Evolutionary conservation across 2,113 vertebrate species (phyloP).

Genomic region (rat (Rattus norvegicus)): DNA sequence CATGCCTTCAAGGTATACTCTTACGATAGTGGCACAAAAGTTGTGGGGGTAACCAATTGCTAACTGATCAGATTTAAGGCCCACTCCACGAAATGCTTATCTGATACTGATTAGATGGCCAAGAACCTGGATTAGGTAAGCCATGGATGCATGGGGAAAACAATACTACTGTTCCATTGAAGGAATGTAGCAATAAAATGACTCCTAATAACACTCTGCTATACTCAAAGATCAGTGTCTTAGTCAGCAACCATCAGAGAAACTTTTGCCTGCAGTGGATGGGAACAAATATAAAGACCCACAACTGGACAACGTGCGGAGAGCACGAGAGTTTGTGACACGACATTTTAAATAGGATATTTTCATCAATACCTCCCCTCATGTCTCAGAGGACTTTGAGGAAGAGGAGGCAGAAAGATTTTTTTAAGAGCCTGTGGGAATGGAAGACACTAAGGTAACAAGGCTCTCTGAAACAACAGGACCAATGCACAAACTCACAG

Average conservation of each 20-base stretch:
- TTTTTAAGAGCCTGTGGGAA: not conserved
- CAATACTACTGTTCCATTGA: not conserved
- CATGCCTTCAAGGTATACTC: not conserved
- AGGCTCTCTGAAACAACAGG: not conserved
- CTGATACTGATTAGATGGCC: not conserved
- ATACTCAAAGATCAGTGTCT: not conserved
- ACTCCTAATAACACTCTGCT: not conserved
- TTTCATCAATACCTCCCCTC: not conserved
- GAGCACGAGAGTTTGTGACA: not conserved
- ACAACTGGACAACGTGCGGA: not conserved
- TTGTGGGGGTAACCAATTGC: not conserved
- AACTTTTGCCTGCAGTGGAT: not conserved
- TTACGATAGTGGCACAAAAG: not conserved
- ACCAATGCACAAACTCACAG: not conserved
- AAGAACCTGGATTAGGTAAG: not conserved
- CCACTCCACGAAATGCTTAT: not conserved
- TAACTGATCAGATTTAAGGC: not conserved
- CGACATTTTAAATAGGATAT: not conserved
- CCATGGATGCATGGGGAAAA: not conserved
- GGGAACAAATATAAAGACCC: not conserved
- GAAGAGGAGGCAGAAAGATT: not conserved
- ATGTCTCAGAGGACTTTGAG: not conserved
- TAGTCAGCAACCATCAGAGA: not conserved
- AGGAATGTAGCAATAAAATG: not conserved
- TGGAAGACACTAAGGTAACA: not conserved